These are phyloP conservation scores for Notarius lentiginosus DNA, from an alignment of 2,113 vertebrate species.

Conservation along the genomic window DNA sequence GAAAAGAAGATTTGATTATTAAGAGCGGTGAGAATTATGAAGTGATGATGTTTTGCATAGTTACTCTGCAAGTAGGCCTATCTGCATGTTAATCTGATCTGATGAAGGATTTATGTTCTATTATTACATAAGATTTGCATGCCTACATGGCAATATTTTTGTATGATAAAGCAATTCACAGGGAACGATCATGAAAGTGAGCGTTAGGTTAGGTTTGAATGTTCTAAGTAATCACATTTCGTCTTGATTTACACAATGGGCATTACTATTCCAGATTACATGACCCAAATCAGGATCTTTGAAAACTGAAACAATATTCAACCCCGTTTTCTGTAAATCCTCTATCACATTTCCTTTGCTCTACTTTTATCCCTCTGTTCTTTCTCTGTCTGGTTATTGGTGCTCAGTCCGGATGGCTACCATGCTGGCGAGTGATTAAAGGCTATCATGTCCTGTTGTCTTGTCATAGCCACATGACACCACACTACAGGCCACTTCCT, in stretches of 20 bases:
- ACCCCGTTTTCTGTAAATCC: background rate
- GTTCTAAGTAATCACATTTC: background rate
- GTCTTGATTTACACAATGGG: background rate
- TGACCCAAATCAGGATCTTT: conserved; percentile 2
- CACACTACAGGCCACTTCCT: conserved; percentile 8
- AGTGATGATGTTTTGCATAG: conserved; percentile 28
- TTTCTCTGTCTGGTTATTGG: conserved; percentile 26
- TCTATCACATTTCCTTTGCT: background rate
- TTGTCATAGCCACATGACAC: conserved; percentile 42
- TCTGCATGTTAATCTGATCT: conserved; percentile 17
- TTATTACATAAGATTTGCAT: conserved; percentile 3
- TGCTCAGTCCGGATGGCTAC: conserved; percentile 32
- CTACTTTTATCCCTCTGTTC: background rate
- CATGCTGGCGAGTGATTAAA: conserved; percentile 40
- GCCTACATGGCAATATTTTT: background rate
- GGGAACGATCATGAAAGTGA: background rate
- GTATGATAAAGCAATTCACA: background rate
- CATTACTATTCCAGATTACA: conserved; percentile 16
- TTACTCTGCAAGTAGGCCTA: background rate
- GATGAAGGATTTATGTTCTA: conserved; percentile 9
- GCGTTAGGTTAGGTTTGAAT: background rate
- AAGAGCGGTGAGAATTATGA: conserved; percentile 33
- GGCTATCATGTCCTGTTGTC: conserved; percentile 13
- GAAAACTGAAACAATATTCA: conserved; percentile 13
- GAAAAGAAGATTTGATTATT: conserved; percentile 34